phyloP scores from a whole-genome alignment of 2,113 vertebrate genomes.

The Chrysochloris asiatica region DNA sequence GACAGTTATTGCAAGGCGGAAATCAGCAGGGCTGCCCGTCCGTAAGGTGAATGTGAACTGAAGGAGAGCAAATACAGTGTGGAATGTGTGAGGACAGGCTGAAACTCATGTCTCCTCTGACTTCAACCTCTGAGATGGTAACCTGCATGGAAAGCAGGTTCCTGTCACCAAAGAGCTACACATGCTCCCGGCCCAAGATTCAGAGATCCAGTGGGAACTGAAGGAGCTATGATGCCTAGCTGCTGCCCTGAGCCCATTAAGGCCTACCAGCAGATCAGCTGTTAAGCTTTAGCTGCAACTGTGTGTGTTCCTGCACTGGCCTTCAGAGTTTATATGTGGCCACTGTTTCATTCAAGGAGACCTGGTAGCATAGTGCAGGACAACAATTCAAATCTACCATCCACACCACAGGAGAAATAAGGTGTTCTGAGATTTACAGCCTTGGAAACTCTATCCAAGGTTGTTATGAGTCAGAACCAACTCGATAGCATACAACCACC shows the following conservation, averaged over 20 bases:
- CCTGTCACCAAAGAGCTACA: not conserved
- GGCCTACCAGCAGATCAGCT: not conserved
- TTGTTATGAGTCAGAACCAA: no score
- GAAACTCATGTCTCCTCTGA: not conserved
- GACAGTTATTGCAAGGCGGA: not conserved
- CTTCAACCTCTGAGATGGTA: not conserved
- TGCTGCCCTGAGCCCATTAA: not conserved
- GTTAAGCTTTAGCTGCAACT: not conserved
- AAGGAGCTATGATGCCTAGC: not conserved
- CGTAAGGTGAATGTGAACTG: not conserved
- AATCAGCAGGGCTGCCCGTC: not conserved
- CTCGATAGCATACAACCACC: no score
- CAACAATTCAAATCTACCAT: no score
- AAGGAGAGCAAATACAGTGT: not conserved
- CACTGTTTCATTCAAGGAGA: not conserved
- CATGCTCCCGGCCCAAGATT: not conserved
- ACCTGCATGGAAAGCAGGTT: not conserved
- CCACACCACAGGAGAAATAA: no score
- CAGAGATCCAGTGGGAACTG: not conserved
- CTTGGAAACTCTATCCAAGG: no score
- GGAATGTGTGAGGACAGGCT: not conserved
- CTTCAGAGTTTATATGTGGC: not conserved
- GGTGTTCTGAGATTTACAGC: no score
- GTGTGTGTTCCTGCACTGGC: not conserved
- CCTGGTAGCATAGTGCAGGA: no score